phyloP scores from a whole-genome alignment of 2,888 invertebrate genomes.

The Griposia aprilina region DNA sequence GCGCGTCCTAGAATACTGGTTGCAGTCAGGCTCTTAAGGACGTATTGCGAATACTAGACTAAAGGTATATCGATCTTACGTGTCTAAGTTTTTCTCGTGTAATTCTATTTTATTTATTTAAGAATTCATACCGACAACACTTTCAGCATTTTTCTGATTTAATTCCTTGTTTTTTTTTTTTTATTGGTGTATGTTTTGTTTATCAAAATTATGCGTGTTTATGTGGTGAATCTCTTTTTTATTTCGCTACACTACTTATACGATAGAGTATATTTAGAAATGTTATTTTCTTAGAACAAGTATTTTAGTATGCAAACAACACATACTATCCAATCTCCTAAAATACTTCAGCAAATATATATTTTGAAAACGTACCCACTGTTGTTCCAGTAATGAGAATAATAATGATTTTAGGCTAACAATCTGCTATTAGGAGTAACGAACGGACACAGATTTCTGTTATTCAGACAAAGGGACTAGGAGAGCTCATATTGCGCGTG shows the following conservation, averaged over 20 bases:
- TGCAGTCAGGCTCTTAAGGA: no score
- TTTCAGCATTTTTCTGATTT: no score
- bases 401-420: constrained; percentile 8
- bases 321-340: constrained; percentile 25
- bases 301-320: constrained; percentile 27
- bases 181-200: no score
- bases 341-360: constrained; percentile 22
- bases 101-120: no score
- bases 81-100: no score
- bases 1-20: no score
- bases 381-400: constrained; percentile 6
- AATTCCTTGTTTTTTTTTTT: no score
- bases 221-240: neutral
- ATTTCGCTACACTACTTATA: no score
- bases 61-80: no score
- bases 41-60: no score
- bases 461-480: constrained; percentile 17
- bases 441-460: constrained; percentile 27
- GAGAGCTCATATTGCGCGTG: constrained; percentile 23
- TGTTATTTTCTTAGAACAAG: neutral
- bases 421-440: constrained; percentile 7
- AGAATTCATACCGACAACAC: no score
- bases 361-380: neutral
- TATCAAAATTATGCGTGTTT: no score
- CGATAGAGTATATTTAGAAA: neutral